Base-by-base conservation (phyloP, 1,140 invertebrate species). In the Ladona fulva region DNA sequence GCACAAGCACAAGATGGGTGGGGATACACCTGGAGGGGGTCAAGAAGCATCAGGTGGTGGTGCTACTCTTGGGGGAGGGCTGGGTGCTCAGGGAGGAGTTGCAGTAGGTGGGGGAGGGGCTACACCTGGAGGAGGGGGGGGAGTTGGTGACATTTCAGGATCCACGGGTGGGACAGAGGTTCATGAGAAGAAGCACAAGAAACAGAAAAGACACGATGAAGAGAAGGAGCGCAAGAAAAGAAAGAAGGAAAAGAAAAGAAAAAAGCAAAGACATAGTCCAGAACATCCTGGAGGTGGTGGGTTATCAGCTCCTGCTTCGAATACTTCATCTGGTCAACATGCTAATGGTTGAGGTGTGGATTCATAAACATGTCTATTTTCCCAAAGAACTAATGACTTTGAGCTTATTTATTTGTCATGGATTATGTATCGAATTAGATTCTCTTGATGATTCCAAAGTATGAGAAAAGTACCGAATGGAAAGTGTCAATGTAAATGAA, bases 161-260 rank as follows among this genome's bases (percentile, higher is more conserved):
- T 87, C 90, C 44, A 89, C 85, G 77, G 83, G 74, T 83, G 42
- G 79, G 79, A 88, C 91, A 42, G 94, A 95, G 83, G 92, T 92
- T 37, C 94, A 96, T 82, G 95, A 97, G 83, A 97, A 97, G 88
- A 97, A 97, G 84, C 95, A 97, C 83, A 98, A 97, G 87, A 97
- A 97, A 83, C 94, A 97, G 82, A 97, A 97, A 83, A 87, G 94
- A 24, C 94, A 96, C 81, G 95, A 97, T 81, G 95, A 97, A 78
- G 95, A 97, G 80, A 97, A 97, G 81, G 95, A 97, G 83, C 88
- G 95, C 42, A 96, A 95, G 85, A 97, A 97, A 82, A 89, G 95
- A 81, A 97, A 97, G 90, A 97, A 97, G 86, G 95, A 97, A 82
- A 96, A 97, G 84, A 97, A 97, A 82, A 90, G 95, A 78, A 96